Percentiles rank a stretch among this genome's conserved stretches.
These are phyloP conservation scores for Lacerta bilineata DNA, from an alignment of 2,797 vertebrate species.

Conservation along the genomic window DNA sequence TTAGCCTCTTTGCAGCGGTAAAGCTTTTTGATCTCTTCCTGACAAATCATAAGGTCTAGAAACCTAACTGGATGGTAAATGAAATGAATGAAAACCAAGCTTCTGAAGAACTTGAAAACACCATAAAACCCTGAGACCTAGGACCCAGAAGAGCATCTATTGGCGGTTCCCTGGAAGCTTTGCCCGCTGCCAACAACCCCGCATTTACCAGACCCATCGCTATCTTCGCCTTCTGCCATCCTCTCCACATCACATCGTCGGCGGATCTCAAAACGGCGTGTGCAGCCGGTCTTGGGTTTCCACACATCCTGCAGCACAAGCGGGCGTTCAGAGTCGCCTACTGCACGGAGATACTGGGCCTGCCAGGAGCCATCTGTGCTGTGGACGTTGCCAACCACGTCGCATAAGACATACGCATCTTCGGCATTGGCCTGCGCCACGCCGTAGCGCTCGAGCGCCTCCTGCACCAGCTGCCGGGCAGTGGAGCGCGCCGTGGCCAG, in stretches of 20 bases:
- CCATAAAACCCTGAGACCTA: background rate
- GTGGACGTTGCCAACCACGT: slow-evolving; percentile 70
- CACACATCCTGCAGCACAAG: slow-evolving; percentile 94
- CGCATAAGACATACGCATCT: slow-evolving; percentile 89
- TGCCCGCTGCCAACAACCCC: too few relatives aligned
- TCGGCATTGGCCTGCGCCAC: slow-evolving; percentile 61
- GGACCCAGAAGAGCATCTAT: background rate
- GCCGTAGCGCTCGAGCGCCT: slow-evolving; percentile 79
- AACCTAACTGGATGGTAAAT: background rate
- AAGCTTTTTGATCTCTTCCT: background rate
- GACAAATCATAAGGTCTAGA: background rate
- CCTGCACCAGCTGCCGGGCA: slow-evolving; percentile 76
- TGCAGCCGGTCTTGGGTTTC: slow-evolving; percentile 90
- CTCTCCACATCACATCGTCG: slow-evolving; percentile 86
- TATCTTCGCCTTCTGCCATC: slow-evolving; percentile 80
- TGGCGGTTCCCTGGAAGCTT: background rate
- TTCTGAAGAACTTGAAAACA: background rate
- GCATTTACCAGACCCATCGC: slow-evolving; percentile 82
- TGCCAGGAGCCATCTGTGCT: slow-evolving; percentile 83
- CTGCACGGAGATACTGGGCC: slow-evolving; percentile 89
- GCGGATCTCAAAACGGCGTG: slow-evolving; percentile 92
- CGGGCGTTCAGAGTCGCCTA: slow-evolving; percentile 90
- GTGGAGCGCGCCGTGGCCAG: slow-evolving; percentile 78
- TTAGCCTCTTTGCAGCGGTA: background rate
- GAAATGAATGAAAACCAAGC: background rate